Conservation (phyloP, 2,888 invertebrate species). For the Idaea dimidiata region DNA sequence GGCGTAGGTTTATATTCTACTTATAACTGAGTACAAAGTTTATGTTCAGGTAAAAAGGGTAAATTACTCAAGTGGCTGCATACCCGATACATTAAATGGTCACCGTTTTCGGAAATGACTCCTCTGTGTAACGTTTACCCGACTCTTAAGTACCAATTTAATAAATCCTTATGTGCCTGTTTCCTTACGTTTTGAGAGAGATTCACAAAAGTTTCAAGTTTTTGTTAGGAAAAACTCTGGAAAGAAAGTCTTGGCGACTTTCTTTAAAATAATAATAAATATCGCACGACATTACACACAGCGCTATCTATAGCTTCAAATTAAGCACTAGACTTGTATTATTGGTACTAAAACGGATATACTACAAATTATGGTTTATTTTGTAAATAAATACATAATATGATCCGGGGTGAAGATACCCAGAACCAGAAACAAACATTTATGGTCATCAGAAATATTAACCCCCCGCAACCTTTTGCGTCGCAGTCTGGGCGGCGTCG, state of each 20-base stretch:
- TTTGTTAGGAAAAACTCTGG: neutral
- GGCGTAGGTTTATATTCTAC: neutral
- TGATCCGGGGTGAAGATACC: too few species aligned
- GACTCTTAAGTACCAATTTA: constrained; percentile 7
- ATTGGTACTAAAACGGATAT: too few species aligned
- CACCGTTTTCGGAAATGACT: constrained; percentile 7
- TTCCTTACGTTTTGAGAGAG: neutral
- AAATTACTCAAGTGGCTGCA: constrained; percentile 5
- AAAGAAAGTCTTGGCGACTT: neutral
- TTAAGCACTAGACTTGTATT: too few species aligned
- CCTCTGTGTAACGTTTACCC: constrained; percentile 2
- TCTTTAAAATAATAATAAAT: too few species aligned
- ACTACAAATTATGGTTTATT: too few species aligned
- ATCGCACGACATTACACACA: too few species aligned
- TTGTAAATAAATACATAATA: too few species aligned
- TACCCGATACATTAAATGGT: constrained; percentile 6
- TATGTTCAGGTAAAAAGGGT: neutral
- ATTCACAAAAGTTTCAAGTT: constrained; percentile 1
- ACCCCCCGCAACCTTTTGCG: too few species aligned
- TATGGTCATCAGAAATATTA: too few species aligned
- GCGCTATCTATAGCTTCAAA: too few species aligned
- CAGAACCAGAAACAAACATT: too few species aligned
- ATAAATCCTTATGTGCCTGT: constrained; percentile 9
- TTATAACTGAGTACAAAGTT: neutral
- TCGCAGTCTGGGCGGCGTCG: too few species aligned